Percentiles rank a stretch among this genome's conserved stretches.
These are phyloP conservation scores for Sycon ciliatum DNA, from an alignment of 37 sponge, comb jelly and placozoan genomes.

Conservation along the genomic window DNA sequence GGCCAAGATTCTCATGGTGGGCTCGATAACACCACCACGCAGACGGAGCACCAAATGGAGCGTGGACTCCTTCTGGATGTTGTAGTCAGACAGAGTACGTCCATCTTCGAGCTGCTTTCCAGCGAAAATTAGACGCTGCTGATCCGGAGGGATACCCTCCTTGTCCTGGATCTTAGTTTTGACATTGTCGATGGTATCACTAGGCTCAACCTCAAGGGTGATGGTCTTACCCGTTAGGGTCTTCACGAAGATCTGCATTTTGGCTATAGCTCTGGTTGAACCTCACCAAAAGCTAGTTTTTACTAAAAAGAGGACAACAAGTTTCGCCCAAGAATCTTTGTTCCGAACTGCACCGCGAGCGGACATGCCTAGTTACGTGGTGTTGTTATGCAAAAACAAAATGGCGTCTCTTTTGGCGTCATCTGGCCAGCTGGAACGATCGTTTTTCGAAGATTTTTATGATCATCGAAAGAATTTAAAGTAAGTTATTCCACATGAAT, in stretches of 20 bases:
- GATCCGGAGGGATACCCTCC: conserved; percentile 50
- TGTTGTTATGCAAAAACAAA: too few relatives aligned
- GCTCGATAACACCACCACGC: conserved; percentile 68
- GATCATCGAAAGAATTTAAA: too few relatives aligned
- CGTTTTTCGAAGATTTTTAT: too few relatives aligned
- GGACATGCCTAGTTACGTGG: too few relatives aligned
- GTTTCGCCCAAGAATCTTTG: too few relatives aligned
- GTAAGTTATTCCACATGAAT: too few relatives aligned
- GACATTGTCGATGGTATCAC: conserved; percentile 43
- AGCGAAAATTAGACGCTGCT: conserved; percentile 52
- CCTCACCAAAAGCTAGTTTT: too few relatives aligned
- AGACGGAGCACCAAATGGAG: conserved; percentile 38
- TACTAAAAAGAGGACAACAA: too few relatives aligned
- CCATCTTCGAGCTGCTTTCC: conserved; percentile 47
- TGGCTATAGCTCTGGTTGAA: too few relatives aligned
- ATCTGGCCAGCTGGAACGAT: too few relatives aligned
- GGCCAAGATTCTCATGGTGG: conserved; percentile 76
- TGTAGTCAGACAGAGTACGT: conserved; percentile 41
- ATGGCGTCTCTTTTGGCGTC: too few relatives aligned
- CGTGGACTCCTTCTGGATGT: conserved; percentile 40
- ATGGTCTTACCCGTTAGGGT: conserved; percentile 49
- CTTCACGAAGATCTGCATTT: conserved; percentile 55
- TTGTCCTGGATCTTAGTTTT: conserved; percentile 48
- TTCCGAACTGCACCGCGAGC: too few relatives aligned
- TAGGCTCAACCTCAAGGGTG: conserved; percentile 43